Evolutionary conservation across 2,113 vertebrate species (phyloP).

Genomic region (Typhlomys cinereus): DNA sequence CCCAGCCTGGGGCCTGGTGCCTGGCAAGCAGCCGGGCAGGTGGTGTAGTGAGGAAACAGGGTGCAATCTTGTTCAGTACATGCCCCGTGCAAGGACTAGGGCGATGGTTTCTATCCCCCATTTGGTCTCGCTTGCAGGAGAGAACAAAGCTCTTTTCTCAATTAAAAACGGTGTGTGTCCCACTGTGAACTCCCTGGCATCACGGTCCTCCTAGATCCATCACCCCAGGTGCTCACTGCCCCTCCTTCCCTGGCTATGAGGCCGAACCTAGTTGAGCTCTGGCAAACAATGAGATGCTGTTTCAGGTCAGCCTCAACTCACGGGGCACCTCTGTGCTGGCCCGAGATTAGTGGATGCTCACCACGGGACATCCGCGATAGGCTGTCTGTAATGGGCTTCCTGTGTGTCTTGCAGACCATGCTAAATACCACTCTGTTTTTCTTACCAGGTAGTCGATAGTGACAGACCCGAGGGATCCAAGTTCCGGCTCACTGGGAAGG

Average conservation of each 20-base stretch:
- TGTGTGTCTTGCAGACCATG: not conserved
- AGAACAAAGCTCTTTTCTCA: not conserved
- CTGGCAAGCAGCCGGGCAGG: fast-evolving
- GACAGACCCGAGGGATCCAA: slow-evolving; percentile 89
- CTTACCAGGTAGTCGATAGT: slow-evolving; percentile 89
- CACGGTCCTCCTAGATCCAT: not conserved
- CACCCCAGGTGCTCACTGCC: fast-evolving
- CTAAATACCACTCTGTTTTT: slow-evolving; percentile 31
- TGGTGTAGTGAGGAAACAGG: not conserved
- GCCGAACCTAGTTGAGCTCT: not conserved
- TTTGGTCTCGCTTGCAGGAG: not conserved
- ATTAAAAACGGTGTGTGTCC: not conserved
- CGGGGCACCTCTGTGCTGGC: not conserved
- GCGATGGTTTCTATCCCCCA: not conserved
- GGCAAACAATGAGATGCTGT: fast-evolving
- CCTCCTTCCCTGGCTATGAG: not conserved
- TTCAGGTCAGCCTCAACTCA: not conserved
- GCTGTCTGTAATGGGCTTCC: not conserved
- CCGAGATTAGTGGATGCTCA: not conserved
- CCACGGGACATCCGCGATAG: no score
- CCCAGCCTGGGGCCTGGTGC: not conserved
- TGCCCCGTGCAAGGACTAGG: fast-evolving
- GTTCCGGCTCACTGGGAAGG: slow-evolving; percentile 94
- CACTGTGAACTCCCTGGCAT: not conserved
- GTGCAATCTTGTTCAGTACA: no score